Conservation (phyloP, 2,888 invertebrate species). For the Gisinianus flammeolus region DNA sequence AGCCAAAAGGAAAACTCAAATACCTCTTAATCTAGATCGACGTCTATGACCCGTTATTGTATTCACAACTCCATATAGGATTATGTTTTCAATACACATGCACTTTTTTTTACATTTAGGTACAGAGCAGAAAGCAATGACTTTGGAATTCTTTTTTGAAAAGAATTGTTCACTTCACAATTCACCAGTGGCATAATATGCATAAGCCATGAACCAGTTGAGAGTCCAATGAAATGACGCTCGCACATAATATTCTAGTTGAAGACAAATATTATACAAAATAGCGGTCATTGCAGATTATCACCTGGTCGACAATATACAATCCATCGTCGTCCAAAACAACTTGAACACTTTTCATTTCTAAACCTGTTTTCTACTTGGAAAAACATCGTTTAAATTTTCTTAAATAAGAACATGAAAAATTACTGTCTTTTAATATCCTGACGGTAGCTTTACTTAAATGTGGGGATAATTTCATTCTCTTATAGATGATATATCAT, state of each 20-base stretch:
- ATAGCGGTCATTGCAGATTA: not conserved
- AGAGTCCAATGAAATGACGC: not conserved
- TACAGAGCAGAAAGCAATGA: not conserved
- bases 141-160: not conserved
- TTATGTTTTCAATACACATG: not conserved
- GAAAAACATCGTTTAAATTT: not conserved
- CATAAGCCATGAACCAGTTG: too few species aligned
- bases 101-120: not conserved
- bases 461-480: not conserved
- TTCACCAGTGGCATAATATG: too few species aligned
- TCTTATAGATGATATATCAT: too few species aligned
- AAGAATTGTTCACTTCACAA: too few species aligned
- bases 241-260: too few species aligned
- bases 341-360: not conserved
- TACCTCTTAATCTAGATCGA: too few species aligned
- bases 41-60: too few species aligned
- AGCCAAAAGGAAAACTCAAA: too few species aligned
- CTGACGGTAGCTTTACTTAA: not conserved
- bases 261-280: too few species aligned
- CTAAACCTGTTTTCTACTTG: constrained; percentile 1
- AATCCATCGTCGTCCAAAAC: not conserved
- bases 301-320: not conserved
- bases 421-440: constrained; percentile 3
- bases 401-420: constrained; percentile 20
- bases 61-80: too few species aligned